Conservation (phyloP, 2,888 invertebrate genomes). For the Oscheius onirici region DNA sequence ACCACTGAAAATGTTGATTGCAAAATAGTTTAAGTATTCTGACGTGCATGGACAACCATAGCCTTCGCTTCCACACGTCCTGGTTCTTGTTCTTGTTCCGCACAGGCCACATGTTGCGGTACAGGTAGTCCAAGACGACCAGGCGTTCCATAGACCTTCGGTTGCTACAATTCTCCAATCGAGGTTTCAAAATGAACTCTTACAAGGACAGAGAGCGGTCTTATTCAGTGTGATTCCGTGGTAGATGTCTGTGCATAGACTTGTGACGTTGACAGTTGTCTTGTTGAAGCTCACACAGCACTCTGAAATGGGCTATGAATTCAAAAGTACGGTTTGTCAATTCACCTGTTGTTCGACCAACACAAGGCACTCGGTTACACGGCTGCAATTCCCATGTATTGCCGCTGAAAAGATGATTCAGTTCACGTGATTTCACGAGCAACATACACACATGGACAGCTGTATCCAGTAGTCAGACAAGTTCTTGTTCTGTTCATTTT, state of each 20-base stretch:
- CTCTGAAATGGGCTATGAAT: conserved; percentile 1
- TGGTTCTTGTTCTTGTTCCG: conserved; percentile 16
- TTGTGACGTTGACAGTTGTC: neutral
- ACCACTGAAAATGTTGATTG: conserved; percentile 24
- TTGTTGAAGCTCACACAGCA: neutral
- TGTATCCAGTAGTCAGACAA: conserved; percentile 13
- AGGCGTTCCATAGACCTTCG: conserved; percentile 27
- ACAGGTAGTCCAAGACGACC: conserved; percentile 26
- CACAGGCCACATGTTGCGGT: conserved; percentile 29
- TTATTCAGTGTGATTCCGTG: neutral
- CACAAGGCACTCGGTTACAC: conserved; percentile 10
- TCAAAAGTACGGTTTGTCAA: neutral
- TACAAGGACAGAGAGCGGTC: neutral
- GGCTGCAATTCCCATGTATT: conserved; percentile 10
- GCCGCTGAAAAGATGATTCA: neutral
- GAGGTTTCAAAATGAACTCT: neutral
- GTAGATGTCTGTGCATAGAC: neutral
- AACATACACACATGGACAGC: conserved; percentile 18
- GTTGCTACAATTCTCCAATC: neutral
- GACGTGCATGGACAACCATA: conserved; percentile 29
- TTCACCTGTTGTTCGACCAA: conserved; percentile 13
- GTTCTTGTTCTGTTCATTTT: conserved; percentile 20
- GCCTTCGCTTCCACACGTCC: conserved; percentile 17
- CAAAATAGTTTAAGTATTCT: neutral
- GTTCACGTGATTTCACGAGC: neutral